Evolutionary conservation across 2,797 vertebrate species (phyloP).

Genomic region (Neosalanx taihuensis): DNA sequence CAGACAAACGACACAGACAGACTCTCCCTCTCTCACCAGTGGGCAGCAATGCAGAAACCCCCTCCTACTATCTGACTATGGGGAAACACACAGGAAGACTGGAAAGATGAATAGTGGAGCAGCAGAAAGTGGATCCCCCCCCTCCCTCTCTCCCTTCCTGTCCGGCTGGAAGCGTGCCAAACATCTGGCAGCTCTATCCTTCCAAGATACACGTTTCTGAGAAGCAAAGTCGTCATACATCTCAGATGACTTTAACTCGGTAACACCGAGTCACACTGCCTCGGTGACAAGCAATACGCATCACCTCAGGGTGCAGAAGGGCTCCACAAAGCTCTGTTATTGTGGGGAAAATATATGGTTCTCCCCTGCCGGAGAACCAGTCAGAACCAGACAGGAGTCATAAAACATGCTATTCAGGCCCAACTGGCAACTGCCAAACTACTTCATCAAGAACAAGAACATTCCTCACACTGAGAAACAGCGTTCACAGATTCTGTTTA

Average conservation of each 20-base stretch:
- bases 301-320: background rate
- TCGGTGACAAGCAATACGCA: background rate
- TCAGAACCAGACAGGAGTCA: conserved; percentile 16
- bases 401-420: conserved; percentile 57
- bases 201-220: background rate
- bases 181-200: background rate
- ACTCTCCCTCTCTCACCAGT: no score
- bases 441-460: conserved; percentile 41
- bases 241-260: background rate
- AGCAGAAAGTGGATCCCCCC: background rate
- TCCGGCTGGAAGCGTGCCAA: background rate
- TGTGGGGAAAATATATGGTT: background rate
- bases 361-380: background rate
- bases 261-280: background rate
- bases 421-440: conserved; percentile 48
- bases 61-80: background rate
- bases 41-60: no score
- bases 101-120: no score
- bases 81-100: background rate
- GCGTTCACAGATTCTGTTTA: background rate
- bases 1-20: no score
- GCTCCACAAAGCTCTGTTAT: background rate
- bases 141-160: background rate
- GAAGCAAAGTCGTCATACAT: background rate
- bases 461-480: conserved; percentile 15